phyloP scores from a whole-genome alignment of 2,888 invertebrate species.

The Archaeoteleia sp. region DNA sequence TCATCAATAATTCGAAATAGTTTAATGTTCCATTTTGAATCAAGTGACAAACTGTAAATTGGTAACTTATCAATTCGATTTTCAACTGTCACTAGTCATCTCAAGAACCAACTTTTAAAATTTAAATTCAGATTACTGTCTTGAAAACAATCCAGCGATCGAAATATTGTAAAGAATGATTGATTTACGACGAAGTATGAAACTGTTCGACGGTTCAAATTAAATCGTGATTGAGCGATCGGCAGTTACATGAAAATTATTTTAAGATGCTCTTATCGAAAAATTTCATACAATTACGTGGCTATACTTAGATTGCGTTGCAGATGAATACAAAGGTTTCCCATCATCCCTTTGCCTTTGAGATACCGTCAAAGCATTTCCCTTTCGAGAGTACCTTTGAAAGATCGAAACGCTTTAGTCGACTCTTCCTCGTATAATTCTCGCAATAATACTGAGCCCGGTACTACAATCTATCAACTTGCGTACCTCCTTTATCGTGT shows the following conservation, averaged over 20 bases:
- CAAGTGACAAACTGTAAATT: no score
- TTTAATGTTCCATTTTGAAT: no score
- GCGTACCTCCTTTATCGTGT: slow-evolving; percentile 43
- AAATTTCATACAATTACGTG: not conserved
- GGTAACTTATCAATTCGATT: no score
- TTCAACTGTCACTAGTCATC: no score
- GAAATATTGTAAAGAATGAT: no score
- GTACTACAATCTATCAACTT: slow-evolving; percentile 37
- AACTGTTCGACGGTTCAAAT: slow-evolving; percentile 4
- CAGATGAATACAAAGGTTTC: slow-evolving; percentile 8
- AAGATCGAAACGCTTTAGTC: slow-evolving; percentile 16
- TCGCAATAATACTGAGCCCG: slow-evolving; percentile 25
- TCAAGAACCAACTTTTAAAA: no score
- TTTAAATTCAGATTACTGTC: no score
- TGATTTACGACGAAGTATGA: not conserved
- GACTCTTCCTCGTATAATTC: slow-evolving; percentile 21
- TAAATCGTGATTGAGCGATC: no score
- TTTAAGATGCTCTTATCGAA: slow-evolving; percentile 3
- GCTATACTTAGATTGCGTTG: not conserved
- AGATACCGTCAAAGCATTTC: slow-evolving; percentile 19
- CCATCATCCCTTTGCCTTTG: slow-evolving; percentile 4
- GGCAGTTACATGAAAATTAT: slow-evolving; percentile 11
- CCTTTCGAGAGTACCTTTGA: slow-evolving; percentile 10
- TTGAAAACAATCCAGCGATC: no score
- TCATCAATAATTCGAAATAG: no score